Conservation (phyloP, 35 echinoderm and acorn worm genomes). For the Apostichopus parvimensis region DNA sequence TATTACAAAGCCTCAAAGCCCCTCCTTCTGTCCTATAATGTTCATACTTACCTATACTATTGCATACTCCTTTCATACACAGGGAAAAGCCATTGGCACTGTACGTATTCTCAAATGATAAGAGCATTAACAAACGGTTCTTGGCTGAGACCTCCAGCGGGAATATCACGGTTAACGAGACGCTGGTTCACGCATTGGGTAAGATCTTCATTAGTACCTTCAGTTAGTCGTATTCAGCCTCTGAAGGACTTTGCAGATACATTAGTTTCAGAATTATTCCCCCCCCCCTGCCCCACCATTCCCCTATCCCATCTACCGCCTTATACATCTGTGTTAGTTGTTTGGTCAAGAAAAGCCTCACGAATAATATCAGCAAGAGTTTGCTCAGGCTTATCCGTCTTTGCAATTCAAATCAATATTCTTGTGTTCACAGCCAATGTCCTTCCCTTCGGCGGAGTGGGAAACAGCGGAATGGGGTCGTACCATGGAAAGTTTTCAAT, state of each 20-base stretch:
- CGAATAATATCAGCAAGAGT: too few species aligned
- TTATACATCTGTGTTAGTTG: too few species aligned
- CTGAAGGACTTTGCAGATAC: too few species aligned
- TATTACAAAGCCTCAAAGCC: too few species aligned
- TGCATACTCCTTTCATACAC: background rate
- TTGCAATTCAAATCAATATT: background rate
- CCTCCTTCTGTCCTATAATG: too few species aligned
- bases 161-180: slow-evolving; percentile 66
- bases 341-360: too few species aligned
- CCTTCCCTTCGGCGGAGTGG: slow-evolving; percentile 92
- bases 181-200: slow-evolving; percentile 64
- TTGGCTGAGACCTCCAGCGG: slow-evolving; percentile 74
- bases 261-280: too few species aligned
- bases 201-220: background rate
- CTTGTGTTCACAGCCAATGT: slow-evolving; percentile 64
- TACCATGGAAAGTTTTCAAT: slow-evolving; percentile 83
- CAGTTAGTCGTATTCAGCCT: too few species aligned
- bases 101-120: slow-evolving; percentile 77
- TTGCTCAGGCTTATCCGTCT: too few species aligned
- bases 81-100: slow-evolving; percentile 87
- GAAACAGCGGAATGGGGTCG: slow-evolving; percentile 77
- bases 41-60: background rate
- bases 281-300: too few species aligned
- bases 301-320: too few species aligned
- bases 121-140: slow-evolving; percentile 42